Conservation (phyloP, 2,113 vertebrate genomes). For the Mesembrinibis cayennensis region DNA sequence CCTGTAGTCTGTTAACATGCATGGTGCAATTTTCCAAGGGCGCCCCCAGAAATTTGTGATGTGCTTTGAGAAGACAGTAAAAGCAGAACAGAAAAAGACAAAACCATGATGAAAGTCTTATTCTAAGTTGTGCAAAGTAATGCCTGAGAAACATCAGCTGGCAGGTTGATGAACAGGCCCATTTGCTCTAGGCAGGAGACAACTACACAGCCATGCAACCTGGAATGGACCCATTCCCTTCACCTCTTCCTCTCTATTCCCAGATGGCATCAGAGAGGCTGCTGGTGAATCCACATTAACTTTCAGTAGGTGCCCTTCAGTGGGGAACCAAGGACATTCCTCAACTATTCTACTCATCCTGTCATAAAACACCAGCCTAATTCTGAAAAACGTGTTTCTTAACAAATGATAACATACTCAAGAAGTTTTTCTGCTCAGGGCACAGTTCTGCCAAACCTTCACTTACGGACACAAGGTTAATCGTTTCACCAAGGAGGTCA, state of each 20-base stretch:
- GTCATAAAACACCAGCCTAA: background rate
- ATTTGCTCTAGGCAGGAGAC: background rate
- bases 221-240: background rate
- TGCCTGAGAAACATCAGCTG: background rate
- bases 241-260: background rate
- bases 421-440: background rate
- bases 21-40: background rate
- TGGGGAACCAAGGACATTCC: background rate
- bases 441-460: background rate
- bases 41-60: background rate
- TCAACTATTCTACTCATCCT: background rate
- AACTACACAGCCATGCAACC: background rate
- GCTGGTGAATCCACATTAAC: background rate
- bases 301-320: background rate
- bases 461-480: background rate
- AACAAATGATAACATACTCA: background rate
- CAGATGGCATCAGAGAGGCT: background rate
- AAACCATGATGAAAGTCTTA: background rate
- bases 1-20: background rate
- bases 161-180: background rate
- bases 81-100: background rate
- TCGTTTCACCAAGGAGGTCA: background rate
- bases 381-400: background rate
- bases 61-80: background rate
- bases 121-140: background rate